Percentiles rank a stretch among this genome's conserved stretches.
These are phyloP conservation scores for Xylota segnis DNA, from an alignment of 2,888 invertebrate genomes.

Conservation along the genomic window DNA sequence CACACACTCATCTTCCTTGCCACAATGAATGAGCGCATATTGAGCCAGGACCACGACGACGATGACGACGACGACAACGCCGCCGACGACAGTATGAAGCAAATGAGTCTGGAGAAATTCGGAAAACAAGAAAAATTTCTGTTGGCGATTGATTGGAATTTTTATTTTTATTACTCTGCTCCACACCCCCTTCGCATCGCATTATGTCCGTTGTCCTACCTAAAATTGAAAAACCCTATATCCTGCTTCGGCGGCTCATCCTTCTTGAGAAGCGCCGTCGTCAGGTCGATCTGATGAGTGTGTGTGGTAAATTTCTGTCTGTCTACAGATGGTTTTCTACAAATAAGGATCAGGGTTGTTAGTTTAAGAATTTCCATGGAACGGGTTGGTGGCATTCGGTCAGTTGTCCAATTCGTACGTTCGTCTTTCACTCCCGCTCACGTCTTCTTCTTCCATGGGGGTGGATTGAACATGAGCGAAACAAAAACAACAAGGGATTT, in stretches of 20 bases:
- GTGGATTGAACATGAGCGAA: constrained; percentile 20
- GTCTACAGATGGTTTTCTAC: constrained; percentile 73
- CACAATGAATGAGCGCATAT: constrained; percentile 46
- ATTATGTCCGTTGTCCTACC: constrained; percentile 61
- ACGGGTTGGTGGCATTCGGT: constrained; percentile 57
- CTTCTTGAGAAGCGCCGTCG: constrained; percentile 42
- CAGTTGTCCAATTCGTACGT: constrained; percentile 72
- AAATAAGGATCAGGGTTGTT: constrained; percentile 73
- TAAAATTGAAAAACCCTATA: constrained; percentile 71
- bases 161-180: constrained; percentile 72
- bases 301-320: constrained; percentile 74
- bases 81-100: constrained; percentile 14
- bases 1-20: background rate
- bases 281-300: constrained; percentile 16
- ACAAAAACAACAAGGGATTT: constrained; percentile 74
- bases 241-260: constrained; percentile 55
- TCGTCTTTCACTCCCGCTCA: constrained; percentile 71
- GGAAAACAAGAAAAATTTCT: constrained; percentile 76
- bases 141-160: constrained; percentile 77
- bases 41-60: constrained; percentile 26
- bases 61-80: background rate
- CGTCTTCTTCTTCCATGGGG: constrained; percentile 50
- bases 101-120: constrained; percentile 71
- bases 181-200: background rate
- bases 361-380: constrained; percentile 67